phyloP scores from a whole-genome alignment of 2,888 invertebrate species.

The Leptinotarsa haldemani region DNA sequence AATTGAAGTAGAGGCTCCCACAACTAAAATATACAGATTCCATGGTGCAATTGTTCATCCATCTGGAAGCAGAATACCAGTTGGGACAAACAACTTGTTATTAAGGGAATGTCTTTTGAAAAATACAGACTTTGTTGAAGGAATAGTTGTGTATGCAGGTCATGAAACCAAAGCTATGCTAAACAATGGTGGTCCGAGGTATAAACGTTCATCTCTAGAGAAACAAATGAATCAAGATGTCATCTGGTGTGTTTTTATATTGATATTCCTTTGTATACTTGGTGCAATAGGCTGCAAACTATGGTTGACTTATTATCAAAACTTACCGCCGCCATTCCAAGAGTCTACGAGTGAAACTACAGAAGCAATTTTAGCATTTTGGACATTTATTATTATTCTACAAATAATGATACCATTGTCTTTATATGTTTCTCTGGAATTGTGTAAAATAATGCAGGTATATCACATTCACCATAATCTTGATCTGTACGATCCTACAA shows the following conservation, averaged over 20 bases:
- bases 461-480: slow-evolving; percentile 94
- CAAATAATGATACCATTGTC: slow-evolving; percentile 97
- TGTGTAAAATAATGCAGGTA: slow-evolving; percentile 95
- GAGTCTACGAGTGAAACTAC: slow-evolving; percentile 65
- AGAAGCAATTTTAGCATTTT: slow-evolving; percentile 87
- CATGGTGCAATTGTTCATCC: slow-evolving; percentile 89
- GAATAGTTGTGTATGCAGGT: slow-evolving; percentile 96
- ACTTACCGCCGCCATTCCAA: slow-evolving; percentile 76
- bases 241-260: slow-evolving; percentile 94
- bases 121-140: slow-evolving; percentile 97
- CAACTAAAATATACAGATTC: slow-evolving; percentile 95
- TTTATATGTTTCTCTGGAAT: slow-evolving; percentile 95
- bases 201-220: slow-evolving; percentile 92
- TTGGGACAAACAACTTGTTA: slow-evolving; percentile 90
- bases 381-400: slow-evolving; percentile 92
- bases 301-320: slow-evolving; percentile 78
- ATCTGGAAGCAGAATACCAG: slow-evolving; percentile 80
- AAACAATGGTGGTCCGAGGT: slow-evolving; percentile 95
- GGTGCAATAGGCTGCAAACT: slow-evolving; percentile 92
- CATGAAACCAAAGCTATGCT: slow-evolving; percentile 98
- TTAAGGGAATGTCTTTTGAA: slow-evolving; percentile 94
- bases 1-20: slow-evolving; percentile 93
- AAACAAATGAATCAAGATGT: slow-evolving; percentile 95
- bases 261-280: slow-evolving; percentile 88
- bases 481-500: slow-evolving; percentile 85